phyloP scores from a whole-genome alignment of 2,888 invertebrate species.

The Patella pellucida region DNA sequence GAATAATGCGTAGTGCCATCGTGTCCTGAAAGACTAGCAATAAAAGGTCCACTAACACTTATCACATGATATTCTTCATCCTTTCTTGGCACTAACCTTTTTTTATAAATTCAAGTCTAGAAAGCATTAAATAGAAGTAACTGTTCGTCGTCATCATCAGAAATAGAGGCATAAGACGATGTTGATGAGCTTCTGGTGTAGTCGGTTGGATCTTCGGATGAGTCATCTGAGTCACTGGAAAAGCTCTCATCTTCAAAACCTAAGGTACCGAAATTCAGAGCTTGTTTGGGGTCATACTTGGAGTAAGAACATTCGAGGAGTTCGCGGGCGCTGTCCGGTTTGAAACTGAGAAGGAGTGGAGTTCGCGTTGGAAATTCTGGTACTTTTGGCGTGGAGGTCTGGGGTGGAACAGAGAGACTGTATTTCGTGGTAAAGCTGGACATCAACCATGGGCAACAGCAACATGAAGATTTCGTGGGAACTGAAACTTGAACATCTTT shows the following conservation, averaged over 20 bases:
- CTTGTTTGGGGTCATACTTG: not conserved
- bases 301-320: not conserved
- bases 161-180: not conserved
- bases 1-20: too few species aligned
- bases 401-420: not conserved
- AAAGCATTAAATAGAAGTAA: too few species aligned
- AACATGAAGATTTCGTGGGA: not conserved
- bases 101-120: too few species aligned
- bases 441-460: not conserved
- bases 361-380: not conserved
- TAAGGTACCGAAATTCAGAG: slow-evolving; percentile 1
- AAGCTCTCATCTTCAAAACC: slow-evolving; percentile 1
- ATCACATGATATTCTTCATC: too few species aligned
- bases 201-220: slow-evolving; percentile 1
- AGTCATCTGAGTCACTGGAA: not conserved
- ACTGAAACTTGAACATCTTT: not conserved
- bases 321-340: not conserved
- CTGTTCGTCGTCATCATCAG: not conserved
- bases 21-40: too few species aligned
- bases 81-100: too few species aligned
- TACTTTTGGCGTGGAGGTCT: not conserved
- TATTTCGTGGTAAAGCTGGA: not conserved
- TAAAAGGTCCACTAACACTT: too few species aligned
- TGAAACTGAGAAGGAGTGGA: not conserved
- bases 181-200: not conserved